phyloP scores from a whole-genome alignment of 2,113 vertebrate genomes.

The Pavo muticus region DNA sequence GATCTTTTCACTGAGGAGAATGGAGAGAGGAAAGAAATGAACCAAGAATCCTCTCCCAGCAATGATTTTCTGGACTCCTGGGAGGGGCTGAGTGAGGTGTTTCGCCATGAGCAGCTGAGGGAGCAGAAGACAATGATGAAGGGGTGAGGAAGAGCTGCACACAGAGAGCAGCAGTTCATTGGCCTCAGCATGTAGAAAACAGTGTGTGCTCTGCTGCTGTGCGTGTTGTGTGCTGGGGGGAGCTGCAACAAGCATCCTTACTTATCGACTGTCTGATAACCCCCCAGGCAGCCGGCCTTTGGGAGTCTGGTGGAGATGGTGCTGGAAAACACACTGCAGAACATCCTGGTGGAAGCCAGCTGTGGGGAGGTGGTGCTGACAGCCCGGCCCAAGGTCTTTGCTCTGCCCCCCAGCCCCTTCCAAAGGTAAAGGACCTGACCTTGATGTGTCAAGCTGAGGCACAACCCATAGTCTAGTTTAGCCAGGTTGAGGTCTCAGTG shows the following conservation, averaged over 20 bases:
- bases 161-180: neutral
- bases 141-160: constrained; percentile 71
- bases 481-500: neutral
- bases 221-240: neutral
- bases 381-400: constrained; percentile 77
- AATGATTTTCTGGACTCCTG: neutral
- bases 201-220: neutral
- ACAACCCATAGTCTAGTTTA: neutral
- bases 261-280: constrained; percentile 28
- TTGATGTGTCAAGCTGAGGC: neutral
- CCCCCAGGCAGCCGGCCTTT: constrained; percentile 76
- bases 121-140: constrained; percentile 68
- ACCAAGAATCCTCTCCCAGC: neutral
- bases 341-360: constrained; percentile 90
- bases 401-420: constrained; percentile 66
- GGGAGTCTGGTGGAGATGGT: constrained; percentile 80
- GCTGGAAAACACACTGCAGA: constrained; percentile 88
- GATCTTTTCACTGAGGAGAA: neutral
- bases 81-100: neutral
- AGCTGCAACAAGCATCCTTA: neutral
- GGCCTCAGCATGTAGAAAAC: neutral
- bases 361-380: constrained; percentile 88
- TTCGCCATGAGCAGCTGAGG: constrained; percentile 13
- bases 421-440: constrained; percentile 40
- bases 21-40: neutral